Percentiles rank a stretch among this genome's conserved stretches.
Evolutionary conservation across 2,888 invertebrate species (phyloP).

Genomic region (Vanessa cardui): DNA sequence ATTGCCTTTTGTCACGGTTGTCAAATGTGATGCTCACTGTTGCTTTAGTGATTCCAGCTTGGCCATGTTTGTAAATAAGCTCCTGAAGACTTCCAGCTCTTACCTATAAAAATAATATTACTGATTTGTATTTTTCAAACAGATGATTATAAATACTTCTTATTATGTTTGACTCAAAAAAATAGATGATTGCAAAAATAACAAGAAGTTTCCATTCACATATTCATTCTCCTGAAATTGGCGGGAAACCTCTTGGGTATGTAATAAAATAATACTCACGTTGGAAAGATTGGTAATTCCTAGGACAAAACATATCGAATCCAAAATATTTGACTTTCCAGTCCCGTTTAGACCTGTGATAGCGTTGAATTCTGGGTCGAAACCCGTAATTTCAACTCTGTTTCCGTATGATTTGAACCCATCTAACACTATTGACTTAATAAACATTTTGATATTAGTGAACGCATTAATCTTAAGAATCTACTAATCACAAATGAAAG

Average conservation of each 20-base stretch:
- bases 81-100: constrained; percentile 95
- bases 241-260: constrained; percentile 47
- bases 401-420: constrained; percentile 99
- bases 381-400: constrained; percentile 94
- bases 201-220: not conserved
- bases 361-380: constrained; percentile 98
- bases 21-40: constrained; percentile 98
- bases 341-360: constrained; percentile 99
- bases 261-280: constrained; percentile 80
- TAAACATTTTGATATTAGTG: constrained; percentile 86
- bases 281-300: constrained; percentile 96
- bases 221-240: constrained; percentile 24
- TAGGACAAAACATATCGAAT: constrained; percentile 98
- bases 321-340: constrained; percentile 98
- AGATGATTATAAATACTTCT: not conserved
- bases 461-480: constrained; percentile 19
- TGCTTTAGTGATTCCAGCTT: constrained; percentile 97
- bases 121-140: not conserved
- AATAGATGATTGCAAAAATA: not conserved
- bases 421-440: constrained; percentile 95
- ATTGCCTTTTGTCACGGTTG: constrained; percentile 90
- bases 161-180: not conserved
- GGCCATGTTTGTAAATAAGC: constrained; percentile 98
- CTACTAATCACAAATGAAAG: constrained; percentile 6
- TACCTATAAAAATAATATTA: constrained; percentile 83